These are phyloP conservation scores for Pelmatolapia mariae DNA, from an alignment of 2,113 vertebrate species.

Conservation along the genomic window DNA sequence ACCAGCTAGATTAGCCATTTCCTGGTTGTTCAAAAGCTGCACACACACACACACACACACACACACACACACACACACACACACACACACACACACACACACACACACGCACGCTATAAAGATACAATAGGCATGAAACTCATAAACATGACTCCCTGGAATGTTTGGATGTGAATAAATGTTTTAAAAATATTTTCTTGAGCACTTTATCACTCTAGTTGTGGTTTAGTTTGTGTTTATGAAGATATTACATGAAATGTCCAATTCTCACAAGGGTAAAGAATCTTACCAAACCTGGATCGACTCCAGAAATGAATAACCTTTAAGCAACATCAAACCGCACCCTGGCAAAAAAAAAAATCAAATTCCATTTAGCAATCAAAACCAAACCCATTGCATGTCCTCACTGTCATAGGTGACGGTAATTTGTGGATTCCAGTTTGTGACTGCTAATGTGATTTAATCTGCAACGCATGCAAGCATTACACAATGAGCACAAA, in stretches of 20 bases:
- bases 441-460: not conserved
- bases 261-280: not conserved
- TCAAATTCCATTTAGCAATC: not conserved
- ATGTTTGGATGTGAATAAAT: no score
- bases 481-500: not conserved
- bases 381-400: not conserved
- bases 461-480: not conserved
- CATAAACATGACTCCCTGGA: no score
- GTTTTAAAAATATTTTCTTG: no score
- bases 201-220: no score
- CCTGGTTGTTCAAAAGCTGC: not conserved
- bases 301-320: not conserved
- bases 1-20: not conserved
- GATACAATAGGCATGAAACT: no score
- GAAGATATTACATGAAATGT: no score
- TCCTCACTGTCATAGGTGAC: not conserved
- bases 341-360: rapidly evolving
- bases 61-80: not conserved
- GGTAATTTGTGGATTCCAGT: not conserved
- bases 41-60: rapidly evolving
- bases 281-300: not conserved
- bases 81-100: no score
- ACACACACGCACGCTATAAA: no score
- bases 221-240: no score
- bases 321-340: not conserved